A percentile compares a stretch with the other conserved stretches of the same genome.
Conservation (phyloP, 2,888 invertebrate genomes). For the Folsomia manolachei region DNA sequence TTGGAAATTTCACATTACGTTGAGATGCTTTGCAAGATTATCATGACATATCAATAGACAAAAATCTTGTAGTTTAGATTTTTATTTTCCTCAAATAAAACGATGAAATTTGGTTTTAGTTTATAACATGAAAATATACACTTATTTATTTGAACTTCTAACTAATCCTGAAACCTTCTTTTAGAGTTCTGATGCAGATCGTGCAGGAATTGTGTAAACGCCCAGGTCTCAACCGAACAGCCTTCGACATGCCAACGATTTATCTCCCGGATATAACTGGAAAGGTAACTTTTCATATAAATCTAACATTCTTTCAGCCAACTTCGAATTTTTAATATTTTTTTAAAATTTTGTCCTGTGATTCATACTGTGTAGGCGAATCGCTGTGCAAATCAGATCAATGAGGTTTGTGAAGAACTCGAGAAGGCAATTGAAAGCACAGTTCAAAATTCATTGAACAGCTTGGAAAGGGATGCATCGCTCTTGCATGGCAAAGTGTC, state of each 20-base stretch:
- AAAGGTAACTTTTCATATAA: conserved; percentile 54
- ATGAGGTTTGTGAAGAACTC: conserved; percentile 59
- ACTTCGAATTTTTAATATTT: not conserved
- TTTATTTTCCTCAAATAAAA: too few relatives aligned
- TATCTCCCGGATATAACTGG: conserved; percentile 57
- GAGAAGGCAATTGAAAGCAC: conserved; percentile 61
- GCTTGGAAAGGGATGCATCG: conserved; percentile 59
- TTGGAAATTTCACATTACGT: too few relatives aligned
- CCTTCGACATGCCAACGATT: conserved; percentile 62
- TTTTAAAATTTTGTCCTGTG: not conserved
- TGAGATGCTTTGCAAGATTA: too few relatives aligned
- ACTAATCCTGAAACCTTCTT: too few relatives aligned
- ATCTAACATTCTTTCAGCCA: not conserved
- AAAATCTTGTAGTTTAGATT: too few relatives aligned
- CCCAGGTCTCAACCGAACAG: conserved; percentile 59
- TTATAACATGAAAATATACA: too few relatives aligned
- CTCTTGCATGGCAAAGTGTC: conserved; percentile 56
- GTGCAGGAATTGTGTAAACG: conserved; percentile 62
- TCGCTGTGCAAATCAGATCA: conserved; percentile 60
- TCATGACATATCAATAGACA: too few relatives aligned
- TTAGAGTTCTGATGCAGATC: conserved; percentile 61
- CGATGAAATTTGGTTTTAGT: too few relatives aligned
- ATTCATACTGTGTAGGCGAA: not conserved
- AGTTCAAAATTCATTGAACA: conserved; percentile 60
- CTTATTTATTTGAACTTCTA: too few relatives aligned